Conservation (phyloP, 2,888 invertebrate genomes). For the Tetanocera ferruginea region DNA sequence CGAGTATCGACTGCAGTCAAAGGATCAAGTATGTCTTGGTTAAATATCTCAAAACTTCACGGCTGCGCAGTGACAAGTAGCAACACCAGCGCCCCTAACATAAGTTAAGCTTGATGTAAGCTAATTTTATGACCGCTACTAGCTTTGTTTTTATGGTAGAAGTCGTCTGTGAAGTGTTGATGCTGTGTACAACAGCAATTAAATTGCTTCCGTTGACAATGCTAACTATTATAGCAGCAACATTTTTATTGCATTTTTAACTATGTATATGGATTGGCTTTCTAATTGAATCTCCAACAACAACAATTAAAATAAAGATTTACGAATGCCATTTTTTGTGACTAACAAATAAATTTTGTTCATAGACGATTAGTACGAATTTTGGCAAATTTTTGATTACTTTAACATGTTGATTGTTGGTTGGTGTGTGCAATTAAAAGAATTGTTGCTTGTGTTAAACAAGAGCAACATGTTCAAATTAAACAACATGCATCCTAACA, state of each 20-base stretch:
- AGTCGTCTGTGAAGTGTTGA: no score
- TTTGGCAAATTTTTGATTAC: neutral
- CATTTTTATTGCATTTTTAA: neutral
- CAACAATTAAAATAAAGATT: no score
- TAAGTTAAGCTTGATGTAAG: slow-evolving; percentile 13
- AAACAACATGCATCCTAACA: no score
- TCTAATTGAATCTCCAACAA: slow-evolving; percentile 39
- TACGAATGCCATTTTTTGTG: neutral
- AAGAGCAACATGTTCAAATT: neutral
- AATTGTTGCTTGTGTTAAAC: neutral
- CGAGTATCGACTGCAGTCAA: neutral
- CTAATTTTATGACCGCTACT: slow-evolving; percentile 27
- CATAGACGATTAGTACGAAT: no score
- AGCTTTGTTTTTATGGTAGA: neutral
- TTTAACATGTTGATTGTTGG: neutral
- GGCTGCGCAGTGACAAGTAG: neutral
- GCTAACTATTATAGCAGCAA: slow-evolving; percentile 7
- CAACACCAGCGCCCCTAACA: neutral
- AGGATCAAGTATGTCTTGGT: slow-evolving; percentile 31
- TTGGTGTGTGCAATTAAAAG: slow-evolving; percentile 11
- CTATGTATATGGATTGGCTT: slow-evolving; percentile 30
- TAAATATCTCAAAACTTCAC: slow-evolving; percentile 39
- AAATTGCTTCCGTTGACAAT: slow-evolving; percentile 37
- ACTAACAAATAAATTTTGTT: slow-evolving; percentile 2
- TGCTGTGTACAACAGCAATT: slow-evolving; percentile 6